Evolutionary conservation across 2,888 invertebrate genomes (phyloP).

Genomic region (Odontocolon sp.): DNA sequence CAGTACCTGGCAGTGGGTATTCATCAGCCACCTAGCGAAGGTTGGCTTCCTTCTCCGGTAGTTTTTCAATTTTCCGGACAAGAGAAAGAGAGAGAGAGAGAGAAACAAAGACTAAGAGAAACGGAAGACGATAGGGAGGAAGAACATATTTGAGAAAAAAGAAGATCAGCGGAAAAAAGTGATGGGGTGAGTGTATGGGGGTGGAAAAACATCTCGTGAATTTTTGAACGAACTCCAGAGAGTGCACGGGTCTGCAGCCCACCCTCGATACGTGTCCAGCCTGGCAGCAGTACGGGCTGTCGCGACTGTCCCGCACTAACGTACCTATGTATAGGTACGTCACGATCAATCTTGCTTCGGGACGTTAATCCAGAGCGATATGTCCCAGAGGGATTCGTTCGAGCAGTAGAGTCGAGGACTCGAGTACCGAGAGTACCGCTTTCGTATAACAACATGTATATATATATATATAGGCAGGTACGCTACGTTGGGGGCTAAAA

Average conservation of each 20-base stretch:
- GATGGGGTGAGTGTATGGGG: slow-evolving; percentile 7
- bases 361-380: slow-evolving; percentile 61
- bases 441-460: too few species aligned
- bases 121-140: background rate
- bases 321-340: slow-evolving; percentile 51
- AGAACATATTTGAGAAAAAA: background rate
- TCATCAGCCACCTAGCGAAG: slow-evolving; percentile 18
- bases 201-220: slow-evolving; percentile 60
- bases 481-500: background rate
- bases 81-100: slow-evolving; percentile 20
- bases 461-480: background rate
- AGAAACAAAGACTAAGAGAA: background rate
- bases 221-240: slow-evolving; percentile 57
- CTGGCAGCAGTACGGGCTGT: too few species aligned
- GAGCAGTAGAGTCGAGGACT: slow-evolving; percentile 44
- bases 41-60: slow-evolving; percentile 39
- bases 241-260: slow-evolving; percentile 50
- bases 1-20: slow-evolving; percentile 35
- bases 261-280: slow-evolving; percentile 41
- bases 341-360: slow-evolving; percentile 60
- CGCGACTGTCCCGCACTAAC: slow-evolving; percentile 22
- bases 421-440: slow-evolving; percentile 42
- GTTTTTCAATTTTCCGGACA: slow-evolving; percentile 57
- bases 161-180: background rate
- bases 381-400: slow-evolving; percentile 55